Evolutionary conservation across 2,113 vertebrate species (phyloP).

Genomic region (Chaetodon auriga): DNA sequence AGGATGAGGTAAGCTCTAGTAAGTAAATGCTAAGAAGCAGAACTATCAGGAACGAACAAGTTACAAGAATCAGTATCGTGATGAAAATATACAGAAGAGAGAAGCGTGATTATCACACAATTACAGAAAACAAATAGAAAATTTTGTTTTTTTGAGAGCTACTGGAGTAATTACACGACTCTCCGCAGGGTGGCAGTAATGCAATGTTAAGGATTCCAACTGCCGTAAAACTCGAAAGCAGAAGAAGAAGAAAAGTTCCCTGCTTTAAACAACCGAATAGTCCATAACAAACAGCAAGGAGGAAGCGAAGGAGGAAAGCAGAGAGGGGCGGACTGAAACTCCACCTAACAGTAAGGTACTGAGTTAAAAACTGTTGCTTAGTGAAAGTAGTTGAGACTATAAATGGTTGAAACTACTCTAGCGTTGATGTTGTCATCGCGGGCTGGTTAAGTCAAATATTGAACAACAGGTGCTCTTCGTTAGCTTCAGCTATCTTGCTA

Average conservation of each 20-base stretch:
- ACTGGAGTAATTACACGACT: neutral
- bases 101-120: too few relatives aligned
- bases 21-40: too few relatives aligned
- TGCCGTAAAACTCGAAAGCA: neutral
- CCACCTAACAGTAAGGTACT: slow-evolving; percentile 15
- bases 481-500: slow-evolving; percentile 47
- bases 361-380: neutral
- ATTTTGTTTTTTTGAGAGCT: too few relatives aligned
- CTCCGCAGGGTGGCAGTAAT: slow-evolving; percentile 7
- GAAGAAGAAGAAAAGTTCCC: neutral
- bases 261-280: neutral
- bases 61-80: too few relatives aligned
- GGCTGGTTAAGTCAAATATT: neutral
- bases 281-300: slow-evolving; percentile 35
- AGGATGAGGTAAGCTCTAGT: too few relatives aligned
- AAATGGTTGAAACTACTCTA: neutral
- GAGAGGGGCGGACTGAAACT: neutral
- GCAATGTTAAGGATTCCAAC: rapidly evolving
- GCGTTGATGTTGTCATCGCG: neutral
- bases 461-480: slow-evolving; percentile 67
- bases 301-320: neutral
- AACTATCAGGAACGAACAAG: too few relatives aligned
- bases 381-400: neutral
- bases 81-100: too few relatives aligned
- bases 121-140: too few relatives aligned